phyloP scores from a whole-genome alignment of 2,888 invertebrate genomes.

The Oxytorus armatus region DNA sequence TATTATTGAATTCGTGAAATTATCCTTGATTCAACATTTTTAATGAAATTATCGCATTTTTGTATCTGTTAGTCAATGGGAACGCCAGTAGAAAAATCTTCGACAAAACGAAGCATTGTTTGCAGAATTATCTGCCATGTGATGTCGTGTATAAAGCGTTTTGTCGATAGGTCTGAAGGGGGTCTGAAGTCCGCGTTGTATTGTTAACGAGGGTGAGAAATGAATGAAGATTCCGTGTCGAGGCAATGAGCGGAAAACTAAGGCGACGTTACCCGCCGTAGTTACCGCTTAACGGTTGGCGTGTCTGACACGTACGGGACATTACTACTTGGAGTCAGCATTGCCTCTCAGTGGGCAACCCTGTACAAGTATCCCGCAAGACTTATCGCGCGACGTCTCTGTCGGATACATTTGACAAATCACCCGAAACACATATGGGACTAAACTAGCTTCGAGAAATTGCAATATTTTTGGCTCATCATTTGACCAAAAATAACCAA shows the following conservation, averaged over 20 bases:
- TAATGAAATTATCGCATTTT: neutral
- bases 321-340: constrained; percentile 51
- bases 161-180: constrained; percentile 51
- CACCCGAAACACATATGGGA: neutral
- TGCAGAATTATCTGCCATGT: neutral
- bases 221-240: constrained; percentile 2
- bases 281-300: constrained; percentile 49
- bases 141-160: constrained; percentile 38
- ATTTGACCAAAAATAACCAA: neutral
- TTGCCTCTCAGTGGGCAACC: neutral
- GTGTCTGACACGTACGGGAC: constrained; percentile 60
- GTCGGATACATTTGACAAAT: constrained; percentile 9
- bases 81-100: neutral
- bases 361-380: constrained; percentile 13
- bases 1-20: neutral
- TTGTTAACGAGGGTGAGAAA: constrained; percentile 44
- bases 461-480: constrained; percentile 1
- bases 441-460: neutral
- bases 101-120: neutral
- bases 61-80: neutral
- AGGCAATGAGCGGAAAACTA: constrained; percentile 37
- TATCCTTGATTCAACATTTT: neutral
- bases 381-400: constrained; percentile 21
- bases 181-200: constrained; percentile 37
- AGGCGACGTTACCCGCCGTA: constrained; percentile 41